phyloP scores from a whole-genome alignment of 2,888 invertebrate species.

The Halictus quadricinctus region DNA sequence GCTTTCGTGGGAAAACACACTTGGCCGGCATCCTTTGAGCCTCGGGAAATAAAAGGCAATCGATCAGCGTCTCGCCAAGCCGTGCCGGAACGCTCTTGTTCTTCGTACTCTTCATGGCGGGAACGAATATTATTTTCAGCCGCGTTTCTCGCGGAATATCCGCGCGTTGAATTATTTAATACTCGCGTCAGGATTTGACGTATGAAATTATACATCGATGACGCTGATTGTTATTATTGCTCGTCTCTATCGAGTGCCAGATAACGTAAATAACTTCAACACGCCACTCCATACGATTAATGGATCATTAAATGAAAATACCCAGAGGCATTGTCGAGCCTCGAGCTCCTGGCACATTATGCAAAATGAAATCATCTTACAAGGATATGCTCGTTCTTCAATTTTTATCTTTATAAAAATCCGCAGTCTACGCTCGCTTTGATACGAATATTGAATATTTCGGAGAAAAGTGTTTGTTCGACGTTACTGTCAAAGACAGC shows the following conservation, averaged over 20 bases:
- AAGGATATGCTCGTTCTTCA: no score
- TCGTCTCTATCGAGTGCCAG: not conserved
- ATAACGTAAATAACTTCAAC: not conserved
- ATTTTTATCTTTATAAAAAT: not conserved
- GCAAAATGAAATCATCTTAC: not conserved
- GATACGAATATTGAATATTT: no score
- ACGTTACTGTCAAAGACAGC: not conserved
- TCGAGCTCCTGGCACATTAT: not conserved
- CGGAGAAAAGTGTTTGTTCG: not conserved
- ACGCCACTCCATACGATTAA: not conserved
- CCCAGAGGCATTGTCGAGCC: not conserved
- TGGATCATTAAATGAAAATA: not conserved
- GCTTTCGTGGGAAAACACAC: slow-evolving; percentile 43
- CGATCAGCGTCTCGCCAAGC: slow-evolving; percentile 42
- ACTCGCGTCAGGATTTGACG: not conserved
- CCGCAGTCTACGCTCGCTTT: not conserved
- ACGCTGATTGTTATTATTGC: not conserved
- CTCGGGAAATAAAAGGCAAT: slow-evolving; percentile 46
- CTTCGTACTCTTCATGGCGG: not conserved
- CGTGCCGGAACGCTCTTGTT: not conserved
- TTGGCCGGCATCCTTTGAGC: slow-evolving; percentile 28
- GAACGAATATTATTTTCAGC: not conserved
- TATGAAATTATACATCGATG: not conserved
- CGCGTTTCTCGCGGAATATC: not conserved
- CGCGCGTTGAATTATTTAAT: not conserved